Percentiles rank a stretch among this genome's conserved stretches.
Conservation (phyloP, 1,140 invertebrate species). For the Papilio polyxenes region DNA sequence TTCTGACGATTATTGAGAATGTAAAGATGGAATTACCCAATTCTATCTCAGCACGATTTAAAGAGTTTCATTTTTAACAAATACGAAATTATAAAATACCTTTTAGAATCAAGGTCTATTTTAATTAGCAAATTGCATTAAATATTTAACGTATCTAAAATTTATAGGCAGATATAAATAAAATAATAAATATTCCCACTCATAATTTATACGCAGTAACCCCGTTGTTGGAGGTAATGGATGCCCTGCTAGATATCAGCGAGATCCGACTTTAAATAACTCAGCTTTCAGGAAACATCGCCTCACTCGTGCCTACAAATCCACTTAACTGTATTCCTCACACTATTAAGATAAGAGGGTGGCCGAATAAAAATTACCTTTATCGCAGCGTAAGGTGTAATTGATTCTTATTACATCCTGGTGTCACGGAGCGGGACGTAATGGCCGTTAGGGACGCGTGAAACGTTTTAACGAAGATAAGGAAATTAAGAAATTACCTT, state of each 20-base stretch:
- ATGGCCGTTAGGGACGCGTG: constrained; percentile 36
- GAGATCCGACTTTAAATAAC: constrained; percentile 73
- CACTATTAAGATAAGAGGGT: constrained; percentile 72
- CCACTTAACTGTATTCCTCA: constrained; percentile 69
- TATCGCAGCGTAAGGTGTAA: constrained; percentile 59
- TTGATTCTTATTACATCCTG: constrained; percentile 71
- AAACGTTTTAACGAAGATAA: constrained; percentile 16
- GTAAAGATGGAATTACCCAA: background rate
- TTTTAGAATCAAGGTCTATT: background rate
- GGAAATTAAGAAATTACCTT: constrained; percentile 34
- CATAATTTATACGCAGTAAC: constrained; percentile 72
- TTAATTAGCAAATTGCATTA: constrained; percentile 9
- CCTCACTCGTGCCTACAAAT: constrained; percentile 68
- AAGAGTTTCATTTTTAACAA: constrained; percentile 40
- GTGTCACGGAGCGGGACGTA: constrained; percentile 36
- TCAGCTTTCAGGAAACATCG: constrained; percentile 69
- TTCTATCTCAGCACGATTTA: background rate
- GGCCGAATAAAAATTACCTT: constrained; percentile 66
- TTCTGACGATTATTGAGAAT: background rate
- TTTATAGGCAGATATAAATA: constrained; percentile 69
- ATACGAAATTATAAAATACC: background rate
- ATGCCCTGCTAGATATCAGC: constrained; percentile 71
- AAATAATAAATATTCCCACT: constrained; percentile 67
- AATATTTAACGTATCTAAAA: constrained; percentile 43
- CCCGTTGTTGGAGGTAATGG: constrained; percentile 71